Conservation (phyloP, 2,113 vertebrate species). For the Phasianus colchicus region DNA sequence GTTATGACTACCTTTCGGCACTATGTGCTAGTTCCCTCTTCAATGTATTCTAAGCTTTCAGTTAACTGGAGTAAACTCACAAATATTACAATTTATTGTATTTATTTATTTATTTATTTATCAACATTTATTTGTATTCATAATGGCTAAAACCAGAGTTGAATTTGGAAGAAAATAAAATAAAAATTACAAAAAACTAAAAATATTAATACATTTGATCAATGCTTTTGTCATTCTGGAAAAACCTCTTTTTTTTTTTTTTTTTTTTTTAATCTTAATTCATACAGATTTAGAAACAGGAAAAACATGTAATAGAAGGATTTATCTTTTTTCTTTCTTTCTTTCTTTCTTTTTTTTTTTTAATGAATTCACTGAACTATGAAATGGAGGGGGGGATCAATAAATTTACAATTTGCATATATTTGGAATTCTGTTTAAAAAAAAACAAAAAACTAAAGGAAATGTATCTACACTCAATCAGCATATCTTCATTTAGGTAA, state of each 20-base stretch:
- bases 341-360: no score
- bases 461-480: not conserved
- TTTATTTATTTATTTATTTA: not conserved
- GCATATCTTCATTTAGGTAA: not conserved
- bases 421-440: not conserved
- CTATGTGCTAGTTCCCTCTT: not conserved
- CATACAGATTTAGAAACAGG: not conserved
- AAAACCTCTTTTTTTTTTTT: no score
- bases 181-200: not conserved
- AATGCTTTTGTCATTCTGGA: not conserved
- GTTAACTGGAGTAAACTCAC: not conserved
- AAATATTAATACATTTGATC: not conserved
- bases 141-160: not conserved
- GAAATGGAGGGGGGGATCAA: rapidly evolving
- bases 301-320: not conserved
- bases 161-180: not conserved
- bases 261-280: not conserved
- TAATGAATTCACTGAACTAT: not conserved
- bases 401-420: not conserved
- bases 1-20: not conserved
- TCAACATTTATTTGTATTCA: not conserved
- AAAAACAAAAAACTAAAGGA: not conserved
- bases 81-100: not conserved
- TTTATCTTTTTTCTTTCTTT: no score
- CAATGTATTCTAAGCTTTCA: not conserved